phyloP scores from a whole-genome alignment of 2,888 invertebrate species.

The Pammene aurita region DNA sequence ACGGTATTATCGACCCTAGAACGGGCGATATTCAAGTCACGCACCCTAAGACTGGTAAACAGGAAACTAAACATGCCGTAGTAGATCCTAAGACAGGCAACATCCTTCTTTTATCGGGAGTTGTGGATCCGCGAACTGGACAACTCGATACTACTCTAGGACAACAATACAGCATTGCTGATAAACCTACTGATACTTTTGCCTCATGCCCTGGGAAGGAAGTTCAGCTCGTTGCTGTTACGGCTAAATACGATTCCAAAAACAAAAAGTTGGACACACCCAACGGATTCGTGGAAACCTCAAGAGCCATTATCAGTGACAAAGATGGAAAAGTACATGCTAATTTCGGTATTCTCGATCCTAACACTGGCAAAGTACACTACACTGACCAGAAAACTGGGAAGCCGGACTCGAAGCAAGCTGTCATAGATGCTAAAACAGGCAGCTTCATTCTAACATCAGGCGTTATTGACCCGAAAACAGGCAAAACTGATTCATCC shows the following conservation, averaged over 20 bases:
- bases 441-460: constrained; percentile 84
- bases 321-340: constrained; percentile 88
- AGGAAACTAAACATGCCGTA: constrained; percentile 70
- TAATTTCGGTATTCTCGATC: constrained; percentile 85
- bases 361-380: constrained; percentile 82
- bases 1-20: constrained; percentile 85
- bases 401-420: constrained; percentile 85
- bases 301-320: constrained; percentile 84
- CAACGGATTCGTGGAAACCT: constrained; percentile 80
- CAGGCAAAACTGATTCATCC: constrained; percentile 85
- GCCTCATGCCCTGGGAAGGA: constrained; percentile 72
- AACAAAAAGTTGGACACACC: constrained; percentile 83
- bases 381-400: constrained; percentile 85
- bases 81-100: constrained; percentile 82
- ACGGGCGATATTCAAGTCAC: constrained; percentile 79
- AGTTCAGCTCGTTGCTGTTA: constrained; percentile 83
- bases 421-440: constrained; percentile 79
- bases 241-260: constrained; percentile 84
- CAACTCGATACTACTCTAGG: constrained; percentile 82
- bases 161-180: constrained; percentile 84
- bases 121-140: constrained; percentile 83
- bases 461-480: constrained; percentile 85
- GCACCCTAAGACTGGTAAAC: constrained; percentile 73
- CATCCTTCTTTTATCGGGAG: constrained; percentile 79
- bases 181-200: constrained; percentile 80